phyloP scores from a whole-genome alignment of 1,140 invertebrate genomes.

The Leptopilina clavipes region DNA sequence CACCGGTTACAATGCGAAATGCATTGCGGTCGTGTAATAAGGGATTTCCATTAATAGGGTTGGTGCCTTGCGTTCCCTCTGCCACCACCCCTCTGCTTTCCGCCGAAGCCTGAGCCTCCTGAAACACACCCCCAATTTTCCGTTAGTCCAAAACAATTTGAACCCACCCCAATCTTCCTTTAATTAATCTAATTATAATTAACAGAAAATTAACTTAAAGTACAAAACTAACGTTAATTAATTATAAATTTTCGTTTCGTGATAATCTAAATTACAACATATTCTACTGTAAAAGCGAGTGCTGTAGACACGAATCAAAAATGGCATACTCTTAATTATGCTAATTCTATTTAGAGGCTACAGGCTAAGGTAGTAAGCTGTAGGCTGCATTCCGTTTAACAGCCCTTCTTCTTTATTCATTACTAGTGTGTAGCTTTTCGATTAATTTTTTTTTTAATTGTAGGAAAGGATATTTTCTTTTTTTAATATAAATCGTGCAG shows the following conservation, averaged over 20 bases:
- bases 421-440: neutral
- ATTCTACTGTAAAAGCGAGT: slow-evolving; percentile 28
- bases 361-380: slow-evolving; percentile 74
- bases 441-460: slow-evolving; percentile 18
- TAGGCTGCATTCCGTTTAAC: slow-evolving; percentile 7
- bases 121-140: slow-evolving; percentile 70
- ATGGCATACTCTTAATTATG: slow-evolving; percentile 43
- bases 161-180: slow-evolving; percentile 38
- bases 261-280: neutral
- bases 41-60: slow-evolving; percentile 80
- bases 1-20: slow-evolving; percentile 73
- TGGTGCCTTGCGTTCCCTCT: slow-evolving; percentile 85
- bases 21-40: slow-evolving; percentile 69
- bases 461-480: neutral
- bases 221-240: slow-evolving; percentile 37
- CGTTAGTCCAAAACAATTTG: slow-evolving; percentile 78
- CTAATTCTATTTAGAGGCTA: slow-evolving; percentile 71
- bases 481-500: slow-evolving; percentile 2
- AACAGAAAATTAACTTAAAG: slow-evolving; percentile 13
- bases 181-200: slow-evolving; percentile 7
- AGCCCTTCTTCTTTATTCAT: slow-evolving; percentile 7
- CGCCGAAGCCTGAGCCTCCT: slow-evolving; percentile 79
- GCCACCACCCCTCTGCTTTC: slow-evolving; percentile 78
- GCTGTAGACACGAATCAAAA: slow-evolving; percentile 16
- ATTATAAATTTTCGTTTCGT: slow-evolving; percentile 26